phyloP scores from a whole-genome alignment of 2,113 vertebrate species.

The Todiramphus saurophagus region DNA sequence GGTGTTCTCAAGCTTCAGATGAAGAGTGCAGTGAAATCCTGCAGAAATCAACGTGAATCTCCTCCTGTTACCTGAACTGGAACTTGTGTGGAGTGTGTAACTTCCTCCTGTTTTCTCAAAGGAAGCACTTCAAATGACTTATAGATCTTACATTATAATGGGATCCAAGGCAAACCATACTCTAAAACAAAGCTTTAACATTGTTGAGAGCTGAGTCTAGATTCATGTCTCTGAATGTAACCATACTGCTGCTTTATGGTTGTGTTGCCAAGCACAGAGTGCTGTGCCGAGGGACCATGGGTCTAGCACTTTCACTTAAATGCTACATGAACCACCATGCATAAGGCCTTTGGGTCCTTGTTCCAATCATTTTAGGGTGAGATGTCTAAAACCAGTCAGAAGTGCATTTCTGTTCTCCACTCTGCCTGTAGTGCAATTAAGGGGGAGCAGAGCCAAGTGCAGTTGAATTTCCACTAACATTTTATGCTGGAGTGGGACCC shows the following conservation, averaged over 20 bases:
- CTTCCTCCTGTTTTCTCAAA: not conserved
- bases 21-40: not conserved
- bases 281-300: not conserved
- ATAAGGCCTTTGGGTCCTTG: not conserved
- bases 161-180: not conserved
- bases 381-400: not conserved
- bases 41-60: not conserved
- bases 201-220: not conserved
- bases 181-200: not conserved
- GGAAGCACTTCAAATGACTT: not conserved
- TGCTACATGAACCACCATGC: not conserved
- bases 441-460: not conserved
- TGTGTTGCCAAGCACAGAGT: not conserved
- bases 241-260: not conserved
- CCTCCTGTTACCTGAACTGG: fast-evolving
- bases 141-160: not conserved
- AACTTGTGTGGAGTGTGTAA: fast-evolving
- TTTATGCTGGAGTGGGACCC: not conserved
- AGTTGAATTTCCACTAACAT: not conserved
- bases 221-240: not conserved
- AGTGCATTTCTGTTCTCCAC: not conserved
- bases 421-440: not conserved
- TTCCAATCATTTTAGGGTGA: not conserved
- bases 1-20: not conserved
- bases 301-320: not conserved